Conservation (phyloP, 2,888 invertebrate genomes). For the Thereva nobilitata region DNA sequence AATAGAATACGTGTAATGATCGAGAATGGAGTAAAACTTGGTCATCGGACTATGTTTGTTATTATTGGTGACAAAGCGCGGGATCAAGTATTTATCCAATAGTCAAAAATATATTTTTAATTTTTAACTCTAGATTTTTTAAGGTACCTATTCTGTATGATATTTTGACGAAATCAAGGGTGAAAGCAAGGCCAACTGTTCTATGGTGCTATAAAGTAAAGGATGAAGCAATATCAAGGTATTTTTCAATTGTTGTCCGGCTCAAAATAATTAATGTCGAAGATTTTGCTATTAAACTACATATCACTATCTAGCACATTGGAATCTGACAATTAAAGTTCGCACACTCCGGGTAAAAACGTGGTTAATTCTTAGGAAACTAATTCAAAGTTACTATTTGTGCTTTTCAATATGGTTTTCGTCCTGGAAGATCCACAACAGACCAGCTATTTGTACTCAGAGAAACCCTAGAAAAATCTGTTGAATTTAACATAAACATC, state of each 20-base stretch:
- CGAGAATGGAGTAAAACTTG: slow-evolving; percentile 91
- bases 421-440: no score
- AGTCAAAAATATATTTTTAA: not conserved
- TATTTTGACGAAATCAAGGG: slow-evolving; percentile 92
- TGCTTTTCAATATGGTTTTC: no score
- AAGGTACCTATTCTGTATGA: slow-evolving; percentile 96
- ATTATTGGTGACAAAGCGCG: slow-evolving; percentile 94
- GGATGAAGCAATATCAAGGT: slow-evolving; percentile 87
- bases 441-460: no score
- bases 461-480: no score
- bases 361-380: no score
- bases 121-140: slow-evolving; percentile 40
- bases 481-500: no score
- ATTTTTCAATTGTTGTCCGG: slow-evolving; percentile 43
- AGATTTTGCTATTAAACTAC: not conserved
- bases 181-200: slow-evolving; percentile 90
- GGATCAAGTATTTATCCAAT: slow-evolving; percentile 74
- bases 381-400: no score
- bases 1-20: slow-evolving; percentile 93
- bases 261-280: not conserved
- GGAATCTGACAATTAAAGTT: not conserved
- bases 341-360: no score
- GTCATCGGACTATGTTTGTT: slow-evolving; percentile 92
- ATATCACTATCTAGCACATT: no score
- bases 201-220: slow-evolving; percentile 98